phyloP scores from a whole-genome alignment of 2,888 invertebrate genomes.

The Sminthurinus aureus region DNA sequence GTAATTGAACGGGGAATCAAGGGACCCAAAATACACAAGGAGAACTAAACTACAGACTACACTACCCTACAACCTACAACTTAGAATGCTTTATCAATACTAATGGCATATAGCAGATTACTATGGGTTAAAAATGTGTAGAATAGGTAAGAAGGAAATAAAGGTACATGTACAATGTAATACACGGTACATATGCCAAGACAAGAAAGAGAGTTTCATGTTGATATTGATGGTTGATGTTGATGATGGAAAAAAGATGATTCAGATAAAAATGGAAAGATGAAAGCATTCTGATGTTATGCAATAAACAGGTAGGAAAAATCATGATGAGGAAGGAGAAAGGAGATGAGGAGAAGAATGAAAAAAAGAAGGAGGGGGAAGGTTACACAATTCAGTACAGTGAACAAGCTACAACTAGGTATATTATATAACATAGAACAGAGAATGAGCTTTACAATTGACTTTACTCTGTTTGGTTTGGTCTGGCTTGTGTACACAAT shows the following conservation, averaged over 20 bases:
- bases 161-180: background rate
- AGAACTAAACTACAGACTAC: background rate
- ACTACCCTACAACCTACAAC: background rate
- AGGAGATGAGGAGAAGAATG: background rate
- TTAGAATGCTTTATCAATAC: background rate
- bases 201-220: background rate
- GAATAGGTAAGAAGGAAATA: background rate
- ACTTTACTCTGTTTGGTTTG: background rate
- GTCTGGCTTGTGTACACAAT: background rate
- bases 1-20: slow-evolving; percentile 31
- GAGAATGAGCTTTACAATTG: background rate
- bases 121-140: background rate
- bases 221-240: slow-evolving; percentile 19
- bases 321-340: slow-evolving; percentile 25
- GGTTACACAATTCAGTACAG: background rate
- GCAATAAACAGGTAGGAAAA: slow-evolving; percentile 40
- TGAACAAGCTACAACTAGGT: background rate
- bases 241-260: background rate
- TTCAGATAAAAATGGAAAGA: slow-evolving; percentile 15
- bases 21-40: background rate
- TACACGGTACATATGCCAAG: background rate
- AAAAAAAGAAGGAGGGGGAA: background rate
- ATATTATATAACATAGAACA: background rate
- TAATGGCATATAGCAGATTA: too few relatives aligned
- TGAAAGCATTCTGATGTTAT: slow-evolving; percentile 41